These are phyloP conservation scores for Xerus rutilus DNA, from an alignment of 2,797 vertebrate genomes.

Conservation along the genomic window DNA sequence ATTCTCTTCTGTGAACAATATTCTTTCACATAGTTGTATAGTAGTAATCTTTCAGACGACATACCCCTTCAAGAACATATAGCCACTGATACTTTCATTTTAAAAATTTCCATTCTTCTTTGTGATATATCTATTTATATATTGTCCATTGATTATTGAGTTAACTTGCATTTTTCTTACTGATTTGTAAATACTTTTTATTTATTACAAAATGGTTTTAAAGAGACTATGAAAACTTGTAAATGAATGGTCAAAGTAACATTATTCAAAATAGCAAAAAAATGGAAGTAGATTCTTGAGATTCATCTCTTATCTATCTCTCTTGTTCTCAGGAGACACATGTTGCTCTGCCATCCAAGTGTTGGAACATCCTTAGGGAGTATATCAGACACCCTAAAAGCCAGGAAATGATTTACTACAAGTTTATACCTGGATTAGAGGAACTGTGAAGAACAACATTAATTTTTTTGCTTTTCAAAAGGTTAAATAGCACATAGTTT, in stretches of 20 bases:
- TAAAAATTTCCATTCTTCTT: not conserved
- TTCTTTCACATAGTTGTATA: not conserved
- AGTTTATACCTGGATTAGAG: too few relatives aligned
- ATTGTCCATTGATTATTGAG: not conserved
- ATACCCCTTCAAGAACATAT: not conserved
- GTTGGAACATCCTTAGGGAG: too few relatives aligned
- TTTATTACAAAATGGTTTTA: not conserved
- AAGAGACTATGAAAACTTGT: not conserved
- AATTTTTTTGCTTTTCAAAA: too few relatives aligned
- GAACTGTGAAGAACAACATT: too few relatives aligned
- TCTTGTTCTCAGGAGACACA: too few relatives aligned
- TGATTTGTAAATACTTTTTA: not conserved
- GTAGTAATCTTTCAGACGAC: not conserved
- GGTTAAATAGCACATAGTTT: too few relatives aligned
- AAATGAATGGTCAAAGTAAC: not conserved
- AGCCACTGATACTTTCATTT: not conserved
- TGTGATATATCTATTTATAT: not conserved
- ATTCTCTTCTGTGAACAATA: conserved; percentile 19
- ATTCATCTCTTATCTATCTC: too few relatives aligned
- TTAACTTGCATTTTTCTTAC: conserved; percentile 19
- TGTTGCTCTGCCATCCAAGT: too few relatives aligned
- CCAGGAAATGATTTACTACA: too few relatives aligned
- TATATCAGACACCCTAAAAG: too few relatives aligned
- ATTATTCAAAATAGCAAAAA: too few relatives aligned
- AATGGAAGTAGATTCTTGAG: too few relatives aligned